phyloP scores from a whole-genome alignment of 1,140 invertebrate genomes.

The Trissolcus basalis region DNA sequence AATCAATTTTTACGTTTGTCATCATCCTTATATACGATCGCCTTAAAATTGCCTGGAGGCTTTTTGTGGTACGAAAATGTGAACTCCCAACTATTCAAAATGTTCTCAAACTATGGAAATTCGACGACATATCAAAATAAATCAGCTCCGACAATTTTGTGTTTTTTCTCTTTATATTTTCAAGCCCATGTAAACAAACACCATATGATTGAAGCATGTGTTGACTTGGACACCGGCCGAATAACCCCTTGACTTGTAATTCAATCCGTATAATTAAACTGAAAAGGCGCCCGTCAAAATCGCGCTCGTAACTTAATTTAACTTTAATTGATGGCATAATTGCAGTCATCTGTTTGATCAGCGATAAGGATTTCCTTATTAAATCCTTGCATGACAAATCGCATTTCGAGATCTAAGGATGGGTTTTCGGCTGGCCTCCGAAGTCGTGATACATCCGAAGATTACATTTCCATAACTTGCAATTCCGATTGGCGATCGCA shows the following conservation, averaged over 20 bases:
- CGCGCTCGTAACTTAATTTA: constrained; percentile 33
- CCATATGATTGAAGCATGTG: constrained; percentile 24
- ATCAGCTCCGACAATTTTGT: constrained; percentile 1
- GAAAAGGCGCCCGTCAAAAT: constrained; percentile 35
- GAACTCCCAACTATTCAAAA: too few relatives aligned
- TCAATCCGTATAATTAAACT: constrained; percentile 27
- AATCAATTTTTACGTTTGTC: too few relatives aligned
- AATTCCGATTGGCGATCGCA: not conserved
- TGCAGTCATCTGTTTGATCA: constrained; percentile 36
- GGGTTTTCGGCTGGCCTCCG: too few relatives aligned
- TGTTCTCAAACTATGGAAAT: too few relatives aligned
- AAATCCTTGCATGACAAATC: constrained; percentile 9
- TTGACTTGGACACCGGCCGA: not conserved
- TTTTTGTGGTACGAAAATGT: too few relatives aligned
- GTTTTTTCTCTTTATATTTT: not conserved
- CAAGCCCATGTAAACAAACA: constrained; percentile 26
- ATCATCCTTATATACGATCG: too few relatives aligned
- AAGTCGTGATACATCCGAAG: too few relatives aligned
- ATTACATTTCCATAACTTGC: too few relatives aligned
- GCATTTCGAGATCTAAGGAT: too few relatives aligned
- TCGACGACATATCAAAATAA: constrained; percentile 26
- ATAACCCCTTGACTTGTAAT: constrained; percentile 23
- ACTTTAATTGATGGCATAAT: constrained; percentile 48
- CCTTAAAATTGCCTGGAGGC: not conserved
- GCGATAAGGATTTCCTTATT: constrained; percentile 45